These are phyloP conservation scores for Ciconia nigra DNA, from an alignment of 2,797 vertebrate species.

Conservation along the genomic window DNA sequence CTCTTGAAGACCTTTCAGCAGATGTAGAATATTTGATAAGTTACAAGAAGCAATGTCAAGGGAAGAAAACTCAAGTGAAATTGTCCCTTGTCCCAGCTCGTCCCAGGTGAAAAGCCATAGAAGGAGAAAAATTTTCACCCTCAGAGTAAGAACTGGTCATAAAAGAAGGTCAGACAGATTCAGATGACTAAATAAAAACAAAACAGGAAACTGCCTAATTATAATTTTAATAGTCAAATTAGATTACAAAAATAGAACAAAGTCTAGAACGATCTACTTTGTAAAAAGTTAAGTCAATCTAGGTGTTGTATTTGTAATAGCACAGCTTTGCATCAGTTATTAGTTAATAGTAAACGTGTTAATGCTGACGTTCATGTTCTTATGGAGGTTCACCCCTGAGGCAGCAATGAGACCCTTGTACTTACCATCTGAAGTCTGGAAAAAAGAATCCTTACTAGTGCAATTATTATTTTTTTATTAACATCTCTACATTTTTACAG, in stretches of 20 bases:
- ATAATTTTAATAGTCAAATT: neutral
- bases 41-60: neutral
- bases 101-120: neutral
- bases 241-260: neutral
- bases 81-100: neutral
- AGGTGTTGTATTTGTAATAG: neutral
- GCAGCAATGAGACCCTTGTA: neutral
- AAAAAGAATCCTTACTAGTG: neutral
- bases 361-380: neutral
- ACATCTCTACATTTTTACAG: neutral
- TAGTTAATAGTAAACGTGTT: neutral
- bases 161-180: neutral
- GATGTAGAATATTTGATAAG: neutral
- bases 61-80: neutral
- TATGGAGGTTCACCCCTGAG: neutral
- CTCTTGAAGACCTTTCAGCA: neutral
- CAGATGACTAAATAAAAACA: neutral
- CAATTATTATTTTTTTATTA: neutral
- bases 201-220: neutral
- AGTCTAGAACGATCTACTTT: neutral
- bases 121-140: neutral
- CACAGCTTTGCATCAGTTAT: neutral
- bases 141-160: neutral
- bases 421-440: neutral
- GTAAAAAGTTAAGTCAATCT: neutral